These are phyloP conservation scores for Pipistrellus pipistrellus DNA, from an alignment of 2,797 vertebrate species.

Conservation along the genomic window DNA sequence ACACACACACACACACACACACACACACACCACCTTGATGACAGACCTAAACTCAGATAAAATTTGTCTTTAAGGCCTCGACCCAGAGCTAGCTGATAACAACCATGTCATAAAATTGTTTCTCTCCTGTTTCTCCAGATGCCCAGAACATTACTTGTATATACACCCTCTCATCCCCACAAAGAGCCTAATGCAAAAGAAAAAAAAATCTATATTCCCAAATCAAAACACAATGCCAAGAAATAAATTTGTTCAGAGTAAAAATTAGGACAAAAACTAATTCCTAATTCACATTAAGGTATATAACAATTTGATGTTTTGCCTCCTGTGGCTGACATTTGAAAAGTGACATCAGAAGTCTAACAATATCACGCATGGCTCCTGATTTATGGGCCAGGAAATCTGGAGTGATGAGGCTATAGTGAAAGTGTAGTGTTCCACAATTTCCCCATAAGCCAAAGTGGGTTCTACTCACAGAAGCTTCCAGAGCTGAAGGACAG, in stretches of 20 bases:
- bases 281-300: background rate
- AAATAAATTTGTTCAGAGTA: background rate
- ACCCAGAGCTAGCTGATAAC: background rate
- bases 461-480: background rate
- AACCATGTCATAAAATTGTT: background rate
- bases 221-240: background rate
- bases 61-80: background rate
- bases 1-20: background rate
- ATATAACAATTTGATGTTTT: background rate
- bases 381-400: background rate
- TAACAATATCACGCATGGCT: background rate
- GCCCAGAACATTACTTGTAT: background rate
- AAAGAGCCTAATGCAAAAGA: background rate
- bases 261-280: background rate
- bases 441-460: background rate
- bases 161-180: background rate
- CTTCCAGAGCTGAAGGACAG: background rate
- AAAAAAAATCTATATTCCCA: background rate
- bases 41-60: background rate
- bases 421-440: background rate
- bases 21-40: background rate
- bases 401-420: background rate
- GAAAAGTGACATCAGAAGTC: background rate
- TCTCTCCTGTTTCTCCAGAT: background rate
- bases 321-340: background rate